Base-by-base conservation (phyloP, 2,888 invertebrate species). In the Macrophya alboannulata region DNA sequence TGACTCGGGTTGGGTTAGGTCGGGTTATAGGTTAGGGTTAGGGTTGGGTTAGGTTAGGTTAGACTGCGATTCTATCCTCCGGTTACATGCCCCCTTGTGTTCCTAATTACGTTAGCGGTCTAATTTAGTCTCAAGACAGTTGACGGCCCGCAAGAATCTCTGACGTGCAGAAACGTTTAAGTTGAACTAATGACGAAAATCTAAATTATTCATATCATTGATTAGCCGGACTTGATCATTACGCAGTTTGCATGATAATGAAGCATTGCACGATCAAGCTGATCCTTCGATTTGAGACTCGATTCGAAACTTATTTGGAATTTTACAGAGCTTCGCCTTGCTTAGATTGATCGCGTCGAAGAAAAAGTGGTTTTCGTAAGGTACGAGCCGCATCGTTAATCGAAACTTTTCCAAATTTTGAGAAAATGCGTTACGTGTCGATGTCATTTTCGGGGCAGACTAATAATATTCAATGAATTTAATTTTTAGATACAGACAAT, bases 111-210 rank as follows among this genome's bases (percentile, higher is more conserved):
- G 43, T 81, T 81, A 25, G 25, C 9, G 31, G 59, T 81, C 62
- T 81, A 81, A 81, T 81, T 81, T 81, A 59, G 79, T 55, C 31
- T 62, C n/a, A n/a, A 81, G 77, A 77, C 55, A 77, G 55, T 77
- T 51, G 77, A 77, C 77, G 43, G 59, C 40, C 79, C 15, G 12
- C 62, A 40, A 51, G 21, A 81, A 81, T 62, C 62, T 81, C 79
- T 81, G 37, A 81, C 15, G 79, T 21, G 25, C n/a, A n/a, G n/a
- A n/a, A 62, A 10, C 43, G 9, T 62, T 25, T 25, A 81, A 81
- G 59, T 40, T 21, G 12, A 31, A 15, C 12, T 21, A 25, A 81
- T 59, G 12, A n/a, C 21, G 72, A 0, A 51, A 25, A 31, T 55
- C 37, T 17, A 17, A 31, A 31, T 25, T 40, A 43, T 43, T 43